These are phyloP conservation scores for Mylabris phalerata DNA, from an alignment of 1,140 invertebrate species.

Conservation along the genomic window DNA sequence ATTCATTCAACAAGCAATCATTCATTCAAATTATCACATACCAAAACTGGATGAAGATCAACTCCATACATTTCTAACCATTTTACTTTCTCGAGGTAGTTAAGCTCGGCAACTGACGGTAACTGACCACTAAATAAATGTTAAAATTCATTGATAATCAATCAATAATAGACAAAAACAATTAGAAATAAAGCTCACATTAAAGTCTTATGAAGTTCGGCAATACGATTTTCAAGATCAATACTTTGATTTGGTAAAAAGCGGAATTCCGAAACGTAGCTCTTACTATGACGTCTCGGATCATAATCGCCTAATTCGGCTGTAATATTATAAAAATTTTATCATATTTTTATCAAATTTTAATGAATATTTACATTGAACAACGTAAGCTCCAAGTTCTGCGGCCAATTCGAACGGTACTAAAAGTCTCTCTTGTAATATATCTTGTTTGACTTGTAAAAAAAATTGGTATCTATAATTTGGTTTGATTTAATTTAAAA, in stretches of 20 bases:
- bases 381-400: conserved; percentile 85
- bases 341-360: conserved; percentile 3
- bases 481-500: conserved; percentile 3
- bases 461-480: conserved; percentile 87
- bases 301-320: conserved; percentile 98
- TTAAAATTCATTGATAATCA: conserved; percentile 3
- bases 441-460: conserved; percentile 92
- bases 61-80: conserved; percentile 97
- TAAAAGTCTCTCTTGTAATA: conserved; percentile 81
- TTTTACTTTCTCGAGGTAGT: conserved; percentile 90
- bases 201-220: conserved; percentile 81
- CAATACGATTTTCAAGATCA: conserved; percentile 81
- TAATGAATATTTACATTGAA: conserved; percentile 82
- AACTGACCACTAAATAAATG: conserved; percentile 54
- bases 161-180: not conserved
- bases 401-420: conserved; percentile 84
- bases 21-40: conserved; percentile 33
- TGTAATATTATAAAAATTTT: conserved; percentile 48
- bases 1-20: conserved; percentile 1
- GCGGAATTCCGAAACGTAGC: conserved; percentile 95
- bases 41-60: conserved; percentile 92
- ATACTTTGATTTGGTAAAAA: conserved; percentile 90
- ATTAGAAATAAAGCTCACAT: conserved; percentile 52
- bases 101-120: conserved; percentile 87
- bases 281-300: conserved; percentile 75